Conservation (phyloP, 2,113 vertebrate species). For the Syngnathus scovelli region DNA sequence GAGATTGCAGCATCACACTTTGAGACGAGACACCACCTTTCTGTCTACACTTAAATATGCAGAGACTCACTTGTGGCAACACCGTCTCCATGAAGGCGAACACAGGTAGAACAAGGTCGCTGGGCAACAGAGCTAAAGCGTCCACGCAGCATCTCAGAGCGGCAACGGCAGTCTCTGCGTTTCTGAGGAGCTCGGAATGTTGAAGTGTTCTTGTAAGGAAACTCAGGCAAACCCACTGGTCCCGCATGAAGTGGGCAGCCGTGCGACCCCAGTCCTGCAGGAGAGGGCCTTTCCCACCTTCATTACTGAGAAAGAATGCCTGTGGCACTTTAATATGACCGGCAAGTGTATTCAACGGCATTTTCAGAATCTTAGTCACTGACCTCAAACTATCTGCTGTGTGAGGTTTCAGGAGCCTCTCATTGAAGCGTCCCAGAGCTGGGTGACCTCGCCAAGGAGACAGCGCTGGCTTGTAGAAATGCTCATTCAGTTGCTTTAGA, state of each 20-base stretch:
- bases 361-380: background rate
- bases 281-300: constrained; percentile 50
- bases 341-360: background rate
- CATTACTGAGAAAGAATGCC: constrained; percentile 50
- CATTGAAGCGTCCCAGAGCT: constrained; percentile 63
- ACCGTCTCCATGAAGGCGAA: constrained; percentile 78
- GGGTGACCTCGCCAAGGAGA: constrained; percentile 34
- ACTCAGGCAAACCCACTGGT: constrained; percentile 85
- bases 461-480: constrained; percentile 40
- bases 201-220: constrained; percentile 64
- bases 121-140: constrained; percentile 79
- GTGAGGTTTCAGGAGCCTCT: constrained; percentile 75
- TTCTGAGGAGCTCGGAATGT: constrained; percentile 26
- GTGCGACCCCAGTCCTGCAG: constrained; percentile 84
- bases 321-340: background rate
- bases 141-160: constrained; percentile 70
- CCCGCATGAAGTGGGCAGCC: constrained; percentile 75
- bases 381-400: constrained; percentile 60
- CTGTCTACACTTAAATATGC: background rate
- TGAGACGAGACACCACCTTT: background rate
- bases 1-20: background rate
- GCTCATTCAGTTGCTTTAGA: constrained; percentile 60
- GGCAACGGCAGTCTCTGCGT: constrained; percentile 49
- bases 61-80: constrained; percentile 76
- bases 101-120: constrained; percentile 79